Conservation (phyloP, 2,113 vertebrate species). For the Cheirogaleus medius region DNA sequence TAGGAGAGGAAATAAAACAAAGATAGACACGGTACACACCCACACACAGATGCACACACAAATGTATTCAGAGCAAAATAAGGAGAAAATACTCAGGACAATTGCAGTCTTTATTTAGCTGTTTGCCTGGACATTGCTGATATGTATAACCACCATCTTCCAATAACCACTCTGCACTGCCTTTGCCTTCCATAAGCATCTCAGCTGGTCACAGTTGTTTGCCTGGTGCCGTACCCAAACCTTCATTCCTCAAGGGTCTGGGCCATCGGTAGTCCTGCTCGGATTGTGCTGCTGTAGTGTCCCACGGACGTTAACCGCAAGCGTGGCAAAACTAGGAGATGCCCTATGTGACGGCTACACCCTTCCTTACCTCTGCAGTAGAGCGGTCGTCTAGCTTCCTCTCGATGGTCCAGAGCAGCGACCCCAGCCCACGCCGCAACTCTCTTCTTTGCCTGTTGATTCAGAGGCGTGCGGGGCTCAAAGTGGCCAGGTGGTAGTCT, state of each 20-base stretch:
- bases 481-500: not conserved
- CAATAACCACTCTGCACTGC: no score
- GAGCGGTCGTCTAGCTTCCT: accelerated
- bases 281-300: not conserved
- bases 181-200: no score
- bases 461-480: not conserved
- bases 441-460: not conserved
- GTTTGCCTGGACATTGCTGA: no score
- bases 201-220: not conserved
- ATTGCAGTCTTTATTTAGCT: not conserved
- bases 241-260: not conserved
- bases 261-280: not conserved
- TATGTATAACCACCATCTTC: not conserved
- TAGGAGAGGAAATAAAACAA: not conserved
- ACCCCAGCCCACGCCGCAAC: no score
- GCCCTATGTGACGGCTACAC: accelerated
- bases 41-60: not conserved
- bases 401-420: accelerated
- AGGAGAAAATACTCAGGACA: accelerated
- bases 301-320: not conserved
- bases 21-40: not conserved
- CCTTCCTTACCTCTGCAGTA: not conserved
- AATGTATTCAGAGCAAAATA: not conserved
- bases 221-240: not conserved
- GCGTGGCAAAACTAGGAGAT: not conserved